Base-by-base conservation (phyloP, 2,888 invertebrate genomes). In the Morpho helenor region DNA sequence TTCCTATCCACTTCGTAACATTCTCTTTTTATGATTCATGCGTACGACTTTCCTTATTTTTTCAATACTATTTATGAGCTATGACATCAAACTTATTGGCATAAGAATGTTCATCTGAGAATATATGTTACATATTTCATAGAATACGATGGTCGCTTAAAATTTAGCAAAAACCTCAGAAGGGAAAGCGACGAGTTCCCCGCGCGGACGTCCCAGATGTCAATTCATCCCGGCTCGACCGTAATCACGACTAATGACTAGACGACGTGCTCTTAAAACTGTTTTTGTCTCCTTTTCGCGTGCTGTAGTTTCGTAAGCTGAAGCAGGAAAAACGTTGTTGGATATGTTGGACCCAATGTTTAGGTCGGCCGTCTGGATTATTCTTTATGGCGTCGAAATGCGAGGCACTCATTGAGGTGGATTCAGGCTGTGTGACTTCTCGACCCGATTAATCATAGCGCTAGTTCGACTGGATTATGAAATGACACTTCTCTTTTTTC, bases 171-270 rank as follows among this genome's bases (percentile, higher is more conserved):
- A 80, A 80, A 80, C 77, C 82, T 84, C 81, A 74, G 79, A 80
- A 81, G 83, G 86, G 81, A 83, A 85, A 80, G 79, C 75, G 73
- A 77, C 76, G 77, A 73, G 73, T 82, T 79, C 80, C 84, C 80
- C 79, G 69, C 64, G 65, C 67, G 58, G 73, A 74, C 80, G 82
- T 83, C 84, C 86, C 86, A 81, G 79, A 84, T 87, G 87, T 87
- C 87, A 87, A 87, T 87, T 87, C 85, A 86, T 86, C 86, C 84
- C 80, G 75, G 68, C 70, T 74, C 78, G 66, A 63, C 65, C 67
- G 75, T 86, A 86, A 84, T 84, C 84, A 80, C 82, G 75, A 85
- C 89, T 90, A 90, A 90, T 90, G 89, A 90, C 86, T 86, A 85
- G 87, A 79, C 78, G 84, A 68, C 74, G 77, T 69, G 68, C 69